Evolutionary conservation across 1,140 invertebrate species (phyloP).

Genomic region (Atta colombica): DNA sequence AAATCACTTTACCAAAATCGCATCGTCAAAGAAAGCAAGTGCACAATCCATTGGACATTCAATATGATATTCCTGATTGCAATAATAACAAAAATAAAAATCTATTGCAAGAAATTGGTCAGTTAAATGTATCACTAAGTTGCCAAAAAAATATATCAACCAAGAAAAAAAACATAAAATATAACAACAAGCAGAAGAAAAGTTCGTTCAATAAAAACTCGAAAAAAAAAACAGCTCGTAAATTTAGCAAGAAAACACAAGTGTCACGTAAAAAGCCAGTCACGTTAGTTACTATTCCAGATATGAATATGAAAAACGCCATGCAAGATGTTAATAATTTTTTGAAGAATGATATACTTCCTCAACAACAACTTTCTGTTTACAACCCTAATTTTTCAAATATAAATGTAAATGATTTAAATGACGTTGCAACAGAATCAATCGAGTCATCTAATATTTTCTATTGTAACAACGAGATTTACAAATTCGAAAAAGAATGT

Average conservation of each 20-base stretch:
- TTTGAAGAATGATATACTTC: conserved; percentile 41
- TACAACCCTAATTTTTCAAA: background rate
- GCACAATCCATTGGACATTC: conserved; percentile 26
- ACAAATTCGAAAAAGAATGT: background rate
- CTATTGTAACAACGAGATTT: background rate
- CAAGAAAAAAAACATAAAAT: conserved; percentile 19
- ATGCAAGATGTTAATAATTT: conserved; percentile 40
- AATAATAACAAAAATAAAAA: conserved; percentile 43
- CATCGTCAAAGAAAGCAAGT: conserved; percentile 69
- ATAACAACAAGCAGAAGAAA: conserved; percentile 16
- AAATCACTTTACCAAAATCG: conserved; percentile 2
- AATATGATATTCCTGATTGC: conserved; percentile 30
- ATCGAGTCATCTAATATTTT: background rate
- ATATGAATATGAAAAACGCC: background rate
- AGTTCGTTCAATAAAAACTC: conserved; percentile 12
- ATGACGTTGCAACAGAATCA: background rate
- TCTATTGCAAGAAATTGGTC: background rate
- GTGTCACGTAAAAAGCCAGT: background rate
- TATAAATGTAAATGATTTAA: background rate
- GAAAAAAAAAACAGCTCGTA: background rate
- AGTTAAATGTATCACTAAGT: background rate
- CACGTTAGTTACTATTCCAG: background rate
- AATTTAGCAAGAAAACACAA: background rate
- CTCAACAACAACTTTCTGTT: background rate
- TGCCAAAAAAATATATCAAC: background rate